These are phyloP conservation scores for Fragum sueziense DNA, from an alignment of 2,888 invertebrate species.

Conservation along the genomic window DNA sequence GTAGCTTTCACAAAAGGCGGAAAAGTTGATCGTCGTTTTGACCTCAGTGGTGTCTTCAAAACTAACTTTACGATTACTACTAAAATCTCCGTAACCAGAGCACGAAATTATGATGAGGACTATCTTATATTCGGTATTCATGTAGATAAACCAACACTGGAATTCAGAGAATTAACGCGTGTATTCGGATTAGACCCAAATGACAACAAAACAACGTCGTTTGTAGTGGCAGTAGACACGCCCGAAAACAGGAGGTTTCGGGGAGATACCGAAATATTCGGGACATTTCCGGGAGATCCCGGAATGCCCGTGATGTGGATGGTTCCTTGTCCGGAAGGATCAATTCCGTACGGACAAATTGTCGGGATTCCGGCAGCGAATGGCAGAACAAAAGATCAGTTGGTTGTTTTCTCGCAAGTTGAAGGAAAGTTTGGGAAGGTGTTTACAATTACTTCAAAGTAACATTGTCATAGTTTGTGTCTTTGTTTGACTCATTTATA, in stretches of 20 bases:
- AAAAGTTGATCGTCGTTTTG: conserved; percentile 35
- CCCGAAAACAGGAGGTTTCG: conserved; percentile 30
- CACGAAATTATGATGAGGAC: conserved; percentile 38
- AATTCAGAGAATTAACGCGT: conserved; percentile 19
- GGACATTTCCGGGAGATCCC: conserved; percentile 1
- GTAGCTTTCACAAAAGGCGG: conserved; percentile 40
- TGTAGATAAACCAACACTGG: conserved; percentile 16
- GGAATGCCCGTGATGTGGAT: conserved; percentile 51
- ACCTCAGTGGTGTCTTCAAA: conserved; percentile 37
- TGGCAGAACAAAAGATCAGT: conserved; percentile 22
- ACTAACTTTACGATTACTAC: conserved; percentile 50
- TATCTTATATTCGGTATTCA: conserved; percentile 49
- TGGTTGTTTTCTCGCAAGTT: conserved; percentile 44
- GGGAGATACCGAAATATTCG: not conserved
- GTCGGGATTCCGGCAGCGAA: conserved; percentile 43
- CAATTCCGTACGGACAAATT: conserved; percentile 56
- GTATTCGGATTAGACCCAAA: conserved; percentile 19
- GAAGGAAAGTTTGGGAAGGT: conserved; percentile 45
- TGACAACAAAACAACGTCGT: conserved; percentile 13
- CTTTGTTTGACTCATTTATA: too few species aligned
- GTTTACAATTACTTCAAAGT: conserved; percentile 34
- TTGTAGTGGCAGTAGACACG: conserved; percentile 47
- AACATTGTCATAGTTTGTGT: too few species aligned
- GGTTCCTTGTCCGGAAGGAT: conserved; percentile 57
- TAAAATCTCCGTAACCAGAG: conserved; percentile 35